These are phyloP conservation scores for Periophthalmus magnuspinnatus DNA, from an alignment of 2,797 vertebrate genomes.

Conservation along the genomic window DNA sequence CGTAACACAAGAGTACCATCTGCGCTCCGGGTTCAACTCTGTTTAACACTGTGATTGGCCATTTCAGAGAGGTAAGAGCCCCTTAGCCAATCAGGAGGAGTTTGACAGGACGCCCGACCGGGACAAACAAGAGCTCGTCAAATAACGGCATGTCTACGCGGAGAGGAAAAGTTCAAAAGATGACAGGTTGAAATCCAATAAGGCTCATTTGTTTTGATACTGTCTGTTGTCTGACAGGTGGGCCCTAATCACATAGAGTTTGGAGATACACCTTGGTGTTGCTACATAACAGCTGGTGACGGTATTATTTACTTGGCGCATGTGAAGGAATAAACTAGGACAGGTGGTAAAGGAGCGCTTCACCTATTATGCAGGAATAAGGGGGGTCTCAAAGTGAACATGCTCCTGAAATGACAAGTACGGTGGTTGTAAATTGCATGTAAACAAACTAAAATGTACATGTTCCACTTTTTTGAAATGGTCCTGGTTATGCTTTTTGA, in stretches of 20 bases:
- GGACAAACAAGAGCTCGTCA: slow-evolving; percentile 14
- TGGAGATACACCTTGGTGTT: slow-evolving; percentile 18
- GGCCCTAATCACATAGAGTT: slow-evolving; percentile 22
- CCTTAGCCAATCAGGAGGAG: slow-evolving; percentile 45
- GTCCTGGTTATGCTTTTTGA: too few relatives aligned
- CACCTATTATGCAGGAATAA: not conserved
- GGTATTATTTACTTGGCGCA: slow-evolving; percentile 36
- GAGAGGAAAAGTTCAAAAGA: slow-evolving; percentile 21
- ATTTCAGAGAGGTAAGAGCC: slow-evolving; percentile 29
- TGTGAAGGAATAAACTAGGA: slow-evolving; percentile 7
- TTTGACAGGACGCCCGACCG: slow-evolving; percentile 46
- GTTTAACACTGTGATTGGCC: slow-evolving; percentile 63
- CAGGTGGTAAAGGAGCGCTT: slow-evolving; percentile 4
- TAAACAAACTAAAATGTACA: not conserved
- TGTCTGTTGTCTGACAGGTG: slow-evolving; percentile 37
- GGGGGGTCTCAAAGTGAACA: slow-evolving; percentile 11
- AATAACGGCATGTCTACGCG: slow-evolving; percentile 20
- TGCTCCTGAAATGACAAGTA: slow-evolving; percentile 1
- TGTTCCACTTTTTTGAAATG: too few relatives aligned
- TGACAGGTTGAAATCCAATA: slow-evolving; percentile 26
- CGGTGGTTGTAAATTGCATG: not conserved
- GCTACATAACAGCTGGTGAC: slow-evolving; percentile 29
- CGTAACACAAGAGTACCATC: slow-evolving; percentile 60
- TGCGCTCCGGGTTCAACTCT: slow-evolving; percentile 56
- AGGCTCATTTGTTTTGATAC: slow-evolving; percentile 29